phyloP scores from a whole-genome alignment of 2,888 invertebrate species.

The Cerastis rubricosa region DNA sequence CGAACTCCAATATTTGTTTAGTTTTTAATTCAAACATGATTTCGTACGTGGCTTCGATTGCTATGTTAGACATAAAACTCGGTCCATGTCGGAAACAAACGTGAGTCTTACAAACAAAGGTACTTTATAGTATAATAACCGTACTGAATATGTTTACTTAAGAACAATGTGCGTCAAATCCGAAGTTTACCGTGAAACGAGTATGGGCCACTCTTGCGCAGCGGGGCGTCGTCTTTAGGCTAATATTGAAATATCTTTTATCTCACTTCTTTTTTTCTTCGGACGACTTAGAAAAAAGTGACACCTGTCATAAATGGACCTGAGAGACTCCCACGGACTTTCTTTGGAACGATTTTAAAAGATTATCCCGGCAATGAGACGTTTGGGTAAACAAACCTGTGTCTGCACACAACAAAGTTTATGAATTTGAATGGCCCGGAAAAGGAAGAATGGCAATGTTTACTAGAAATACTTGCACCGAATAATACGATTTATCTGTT shows the following conservation, averaged over 20 bases:
- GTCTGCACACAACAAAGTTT: conserved; percentile 56
- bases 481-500: conserved; percentile 42
- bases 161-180: conserved; percentile 72
- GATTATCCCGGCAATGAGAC: conserved; percentile 74
- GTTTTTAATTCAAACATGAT: conserved; percentile 56
- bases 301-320: conserved; percentile 83
- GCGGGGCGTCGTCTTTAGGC: conserved; percentile 79
- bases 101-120: conserved; percentile 43
- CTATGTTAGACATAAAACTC: conserved; percentile 28
- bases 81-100: conserved; percentile 44
- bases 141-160: conserved; percentile 70
- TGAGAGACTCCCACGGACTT: conserved; percentile 77
- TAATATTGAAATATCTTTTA: conserved; percentile 85
- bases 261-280: conserved; percentile 75
- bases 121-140: conserved; percentile 66
- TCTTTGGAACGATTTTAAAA: conserved; percentile 68
- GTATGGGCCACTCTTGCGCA: conserved; percentile 72
- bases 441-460: conserved; percentile 58
- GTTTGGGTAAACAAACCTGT: conserved; percentile 77
- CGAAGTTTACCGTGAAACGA: conserved; percentile 72
- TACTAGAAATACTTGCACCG: conserved; percentile 42
- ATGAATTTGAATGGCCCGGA: conserved; percentile 53
- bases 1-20: conserved; percentile 48
- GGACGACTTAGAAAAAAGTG: conserved; percentile 77
- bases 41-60: conserved; percentile 51